A percentile compares a stretch with the other conserved stretches of the same genome.
Conservation (phyloP, 2,797 vertebrate species). For the Falco naumanni region DNA sequence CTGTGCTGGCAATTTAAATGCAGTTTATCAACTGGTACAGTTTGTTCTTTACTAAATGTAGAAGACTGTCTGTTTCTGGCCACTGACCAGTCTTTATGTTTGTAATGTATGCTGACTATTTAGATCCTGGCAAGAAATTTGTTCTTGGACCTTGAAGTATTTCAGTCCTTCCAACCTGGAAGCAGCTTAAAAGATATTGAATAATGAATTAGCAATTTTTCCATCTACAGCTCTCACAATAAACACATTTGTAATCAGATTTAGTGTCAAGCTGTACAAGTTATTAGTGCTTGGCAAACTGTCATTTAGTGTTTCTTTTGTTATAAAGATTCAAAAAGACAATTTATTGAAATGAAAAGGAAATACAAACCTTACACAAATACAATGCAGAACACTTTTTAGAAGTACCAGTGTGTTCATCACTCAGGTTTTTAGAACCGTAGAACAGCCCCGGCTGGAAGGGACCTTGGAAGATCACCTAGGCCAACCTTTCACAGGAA, state of each 20-base stretch:
- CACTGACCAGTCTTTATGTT: slow-evolving; percentile 12
- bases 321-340: not conserved
- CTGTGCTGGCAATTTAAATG: not conserved
- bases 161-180: slow-evolving; percentile 8
- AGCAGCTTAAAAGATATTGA: slow-evolving; percentile 48
- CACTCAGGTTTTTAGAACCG: not conserved
- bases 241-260: slow-evolving; percentile 48
- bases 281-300: slow-evolving; percentile 30
- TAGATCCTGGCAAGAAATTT: not conserved
- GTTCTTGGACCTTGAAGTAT: not conserved
- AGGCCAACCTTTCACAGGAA: not conserved
- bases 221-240: not conserved
- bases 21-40: slow-evolving; percentile 10
- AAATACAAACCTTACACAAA: slow-evolving; percentile 23
- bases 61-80: slow-evolving; percentile 14
- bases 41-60: slow-evolving; percentile 26
- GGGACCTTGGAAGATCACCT: not conserved
- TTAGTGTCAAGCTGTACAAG: not conserved
- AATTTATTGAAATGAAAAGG: not conserved
- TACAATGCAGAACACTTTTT: not conserved
- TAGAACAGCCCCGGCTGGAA: not conserved
- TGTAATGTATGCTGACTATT: not conserved
- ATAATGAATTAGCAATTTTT: slow-evolving; percentile 42
- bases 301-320: slow-evolving; percentile 12
- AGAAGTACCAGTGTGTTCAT: not conserved